phyloP scores from a whole-genome alignment of 2,888 invertebrate genomes.

The Drosophila rellima region DNA sequence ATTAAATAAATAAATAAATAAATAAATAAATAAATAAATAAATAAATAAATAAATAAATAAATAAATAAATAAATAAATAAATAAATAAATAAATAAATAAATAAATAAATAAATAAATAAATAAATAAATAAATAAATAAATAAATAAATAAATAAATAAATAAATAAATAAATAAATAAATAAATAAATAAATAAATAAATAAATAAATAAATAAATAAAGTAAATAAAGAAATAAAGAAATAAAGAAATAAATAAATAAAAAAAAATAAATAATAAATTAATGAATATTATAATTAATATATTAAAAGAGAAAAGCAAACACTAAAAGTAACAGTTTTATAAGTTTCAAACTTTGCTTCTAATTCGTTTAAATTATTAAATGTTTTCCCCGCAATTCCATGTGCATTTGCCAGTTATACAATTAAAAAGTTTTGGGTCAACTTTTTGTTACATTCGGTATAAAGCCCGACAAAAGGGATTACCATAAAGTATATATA shows the following conservation, averaged over 20 bases:
- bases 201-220: background rate
- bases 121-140: background rate
- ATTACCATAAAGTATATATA: constrained; percentile 1
- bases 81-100: background rate
- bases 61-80: background rate
- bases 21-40: background rate
- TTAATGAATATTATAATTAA: background rate
- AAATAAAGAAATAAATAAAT: background rate
- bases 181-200: background rate
- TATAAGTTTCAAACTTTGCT: background rate
- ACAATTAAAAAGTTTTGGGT: constrained; percentile 14
- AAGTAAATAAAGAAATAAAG: background rate
- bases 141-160: background rate
- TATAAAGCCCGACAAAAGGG: background rate
- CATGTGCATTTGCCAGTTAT: background rate
- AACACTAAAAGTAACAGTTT: background rate
- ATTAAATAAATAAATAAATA: background rate
- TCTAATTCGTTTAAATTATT: background rate
- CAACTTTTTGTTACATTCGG: background rate
- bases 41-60: background rate
- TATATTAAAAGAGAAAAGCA: background rate
- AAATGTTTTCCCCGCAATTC: background rate
- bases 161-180: background rate
- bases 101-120: background rate
- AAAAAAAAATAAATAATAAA: background rate